Evolutionary conservation across 2,888 invertebrate species (phyloP).

Genomic region (Cyrtodaria siliqua): DNA sequence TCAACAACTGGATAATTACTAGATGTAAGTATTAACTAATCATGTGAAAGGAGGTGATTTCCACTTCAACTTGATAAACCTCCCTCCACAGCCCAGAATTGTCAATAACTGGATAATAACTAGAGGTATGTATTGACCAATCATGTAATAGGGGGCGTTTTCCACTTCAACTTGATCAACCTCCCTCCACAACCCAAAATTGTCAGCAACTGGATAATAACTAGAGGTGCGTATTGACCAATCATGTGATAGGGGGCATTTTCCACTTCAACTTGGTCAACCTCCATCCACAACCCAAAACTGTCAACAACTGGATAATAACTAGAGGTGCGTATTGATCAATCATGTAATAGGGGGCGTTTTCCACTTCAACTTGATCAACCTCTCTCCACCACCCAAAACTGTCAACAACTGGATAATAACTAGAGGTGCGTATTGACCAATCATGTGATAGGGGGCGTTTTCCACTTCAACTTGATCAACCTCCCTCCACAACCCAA

Average conservation of each 20-base stretch:
- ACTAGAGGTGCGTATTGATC: no score
- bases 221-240: slow-evolving; percentile 79
- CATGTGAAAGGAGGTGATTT: no score
- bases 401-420: slow-evolving; percentile 81
- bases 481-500: slow-evolving; percentile 85
- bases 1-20: slow-evolving; percentile 82
- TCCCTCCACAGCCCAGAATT: slow-evolving; percentile 85
- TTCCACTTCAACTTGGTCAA: slow-evolving; percentile 81
- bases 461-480: slow-evolving; percentile 83
- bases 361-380: slow-evolving; percentile 82
- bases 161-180: slow-evolving; percentile 82
- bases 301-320: slow-evolving; percentile 80
- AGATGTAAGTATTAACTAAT: slow-evolving; percentile 80
- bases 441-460: slow-evolving; percentile 82
- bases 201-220: slow-evolving; percentile 82
- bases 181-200: slow-evolving; percentile 85
- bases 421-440: no score
- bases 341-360: slow-evolving; percentile 83
- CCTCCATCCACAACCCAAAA: slow-evolving; percentile 85
- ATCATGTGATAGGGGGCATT: slow-evolving; percentile 82
- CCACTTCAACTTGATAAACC: slow-evolving; percentile 81
- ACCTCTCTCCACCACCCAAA: slow-evolving; percentile 85
- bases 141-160: slow-evolving; percentile 83
- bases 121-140: no score
- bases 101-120: slow-evolving; percentile 82